Evolutionary conservation across 1,140 invertebrate species (phyloP).

Genomic region (Caerostris extrusa): DNA sequence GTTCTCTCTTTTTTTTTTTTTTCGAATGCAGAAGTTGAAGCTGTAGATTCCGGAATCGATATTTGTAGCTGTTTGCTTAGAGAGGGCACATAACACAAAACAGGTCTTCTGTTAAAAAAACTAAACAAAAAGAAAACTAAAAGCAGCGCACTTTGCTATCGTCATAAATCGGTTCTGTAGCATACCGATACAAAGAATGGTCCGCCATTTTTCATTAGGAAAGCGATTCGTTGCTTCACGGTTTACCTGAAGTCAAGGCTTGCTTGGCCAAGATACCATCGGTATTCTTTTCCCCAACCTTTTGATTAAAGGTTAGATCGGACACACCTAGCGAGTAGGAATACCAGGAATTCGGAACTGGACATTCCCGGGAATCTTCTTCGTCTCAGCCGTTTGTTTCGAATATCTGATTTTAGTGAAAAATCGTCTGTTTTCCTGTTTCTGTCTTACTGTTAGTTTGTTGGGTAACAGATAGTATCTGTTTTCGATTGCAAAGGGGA

Average conservation of each 20-base stretch:
- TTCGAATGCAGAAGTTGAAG: background rate
- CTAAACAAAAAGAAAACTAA: background rate
- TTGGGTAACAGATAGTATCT: background rate
- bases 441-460: background rate
- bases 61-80: background rate
- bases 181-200: slow-evolving; percentile 3
- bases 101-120: background rate
- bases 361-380: slow-evolving; percentile 31
- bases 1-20: background rate
- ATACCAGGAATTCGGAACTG: slow-evolving; percentile 28
- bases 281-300: background rate
- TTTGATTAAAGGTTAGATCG: slow-evolving; percentile 36
- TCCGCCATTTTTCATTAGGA: slow-evolving; percentile 27
- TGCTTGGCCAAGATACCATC: background rate
- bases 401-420: slow-evolving; percentile 36
- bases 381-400: background rate
- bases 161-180: slow-evolving; percentile 14
- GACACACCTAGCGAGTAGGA: slow-evolving; percentile 2
- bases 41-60: background rate
- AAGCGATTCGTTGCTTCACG: slow-evolving; percentile 2
- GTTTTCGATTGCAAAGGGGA: no score
- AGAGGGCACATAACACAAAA: background rate
- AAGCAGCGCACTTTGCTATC: background rate
- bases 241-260: background rate
- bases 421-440: background rate